These are phyloP conservation scores for Cygnus olor DNA, from an alignment of 2,797 vertebrate genomes.

Conservation along the genomic window DNA sequence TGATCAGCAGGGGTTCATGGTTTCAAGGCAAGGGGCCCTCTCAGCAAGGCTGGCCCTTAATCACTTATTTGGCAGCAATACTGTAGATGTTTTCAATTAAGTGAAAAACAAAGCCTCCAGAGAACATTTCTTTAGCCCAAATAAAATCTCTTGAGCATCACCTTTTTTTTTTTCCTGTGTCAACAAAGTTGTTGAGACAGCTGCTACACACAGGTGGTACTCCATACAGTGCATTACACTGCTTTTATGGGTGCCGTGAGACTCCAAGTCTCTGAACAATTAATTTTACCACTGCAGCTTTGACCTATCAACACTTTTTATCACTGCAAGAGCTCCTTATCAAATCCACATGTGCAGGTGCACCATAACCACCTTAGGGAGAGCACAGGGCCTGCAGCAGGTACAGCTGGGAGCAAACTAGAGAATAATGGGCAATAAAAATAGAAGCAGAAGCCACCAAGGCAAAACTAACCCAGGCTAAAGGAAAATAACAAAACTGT, in stretches of 20 bases:
- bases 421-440: background rate
- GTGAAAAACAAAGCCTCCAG: conserved; percentile 61
- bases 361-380: conserved; percentile 32
- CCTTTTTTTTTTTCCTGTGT: background rate
- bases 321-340: conserved; percentile 73
- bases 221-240: conserved; percentile 60
- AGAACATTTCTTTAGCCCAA: conserved; percentile 66
- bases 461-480: background rate
- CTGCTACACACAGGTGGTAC: conserved; percentile 70
- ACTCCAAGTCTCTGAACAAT: conserved; percentile 71
- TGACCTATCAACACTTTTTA: conserved; percentile 72
- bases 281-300: conserved; percentile 72
- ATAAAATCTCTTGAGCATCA: conserved; percentile 60
- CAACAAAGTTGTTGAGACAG: conserved; percentile 65
- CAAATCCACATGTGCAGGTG: conserved; percentile 64
- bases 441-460: background rate
- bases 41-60: background rate
- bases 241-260: conserved; percentile 71
- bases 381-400: background rate
- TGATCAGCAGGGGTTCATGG: conserved; percentile 10
- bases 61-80: conserved; percentile 22
- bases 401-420: background rate
- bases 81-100: conserved; percentile 72
- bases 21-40: background rate
- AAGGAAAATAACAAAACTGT: background rate